Base-by-base conservation (phyloP, 1,140 invertebrate species). In the Geopemphigus sp. region DNA sequence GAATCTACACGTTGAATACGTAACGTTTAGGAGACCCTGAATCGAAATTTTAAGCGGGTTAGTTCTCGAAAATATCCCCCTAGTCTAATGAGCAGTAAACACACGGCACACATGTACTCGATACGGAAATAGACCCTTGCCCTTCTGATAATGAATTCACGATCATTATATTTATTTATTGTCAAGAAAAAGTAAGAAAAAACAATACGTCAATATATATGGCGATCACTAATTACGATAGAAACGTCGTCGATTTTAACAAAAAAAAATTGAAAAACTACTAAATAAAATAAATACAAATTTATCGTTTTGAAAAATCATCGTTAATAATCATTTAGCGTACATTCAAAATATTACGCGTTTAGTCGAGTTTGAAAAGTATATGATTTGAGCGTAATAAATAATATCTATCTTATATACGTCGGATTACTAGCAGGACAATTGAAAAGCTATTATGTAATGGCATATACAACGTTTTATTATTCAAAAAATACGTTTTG, bases 101-200 rank as follows among this genome's bases (percentile, higher is more conserved):
- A 39, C 32, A 39, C 32, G 3, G 32, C 68, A 72, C 50, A 14
- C 32, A 68, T 26, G 45, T 29, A 70, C 50, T 19, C 24, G 26
- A 54, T 72, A 72, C 68, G 68, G 47, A 72, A 72, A 72, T 72
- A 72, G 68, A 72, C 47, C 68, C 68, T 72, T 72, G 68, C 47
- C 50, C 68, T 53, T 72, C 47, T 72, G 68, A 53, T 72, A 53
- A 72, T 72, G 50, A 54, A 54, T 54, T 29, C 50, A 72, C 19
- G 10, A 47, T 53, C 50, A 54, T 72, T 53, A 53, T 53, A 29
- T 72, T 72, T 29, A 29, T 72, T 53, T 68, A 54, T 72, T 32
- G 45, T 68, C 22, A 47, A 68, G 32, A 66, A 66, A n/a, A 66
- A n/a, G 11, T 39, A 10, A n/a, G n/a, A n/a, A 45, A 22, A 50